Base-by-base conservation (phyloP, 2,797 vertebrate species). In the Scolopax rusticola region DNA sequence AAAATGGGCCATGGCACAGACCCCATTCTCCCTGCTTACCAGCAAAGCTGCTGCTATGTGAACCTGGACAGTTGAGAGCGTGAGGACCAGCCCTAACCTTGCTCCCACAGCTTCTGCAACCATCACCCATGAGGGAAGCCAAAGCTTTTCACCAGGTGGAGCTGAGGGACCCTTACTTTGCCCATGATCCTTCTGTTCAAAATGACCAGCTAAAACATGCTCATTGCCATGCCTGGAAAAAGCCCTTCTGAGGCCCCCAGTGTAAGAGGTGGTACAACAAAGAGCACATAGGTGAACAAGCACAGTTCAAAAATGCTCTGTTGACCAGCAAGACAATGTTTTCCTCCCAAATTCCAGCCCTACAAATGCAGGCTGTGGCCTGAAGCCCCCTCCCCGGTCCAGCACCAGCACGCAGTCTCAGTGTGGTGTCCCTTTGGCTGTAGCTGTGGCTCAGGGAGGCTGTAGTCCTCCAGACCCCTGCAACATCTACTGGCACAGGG, bases 121-220 rank as follows among this genome's bases (percentile, higher is more conserved):
- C 1, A 3, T 15, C 0, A 0, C 13, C 32, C 32, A 17, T 0
- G 3, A 45, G 32, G 32, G 28, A 48, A 40, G 19, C 24, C 53
- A 86, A 71, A 30, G 24, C 24, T 67, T 84, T 67, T 77, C 32
- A 11, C 23, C 41, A 43, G 6, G 8, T 9, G n/a, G 76, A 50
- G n/a, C 27, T 59, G 64, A 63, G 36, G 27, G 9, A 64, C 13
- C 3, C 12, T 53, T 23, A 40, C 18, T 25, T 17, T 65, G 51
- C 15, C n/a, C 9, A 50, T 47, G 18, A 53, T 19, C 13, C 23
- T 77, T 57, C 64, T 73, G 11, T 57, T 90, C 33, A 57, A 84
- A 90, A 45, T 2, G 17, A 74, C 15, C 15, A 11, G 21, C 38
- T 90, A 13, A 65, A 89, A 48, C 13, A 9, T 8, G 15, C 14